Evolutionary conservation across 2,113 vertebrate genomes (phyloP).

Genomic region (Gobiocypris rarus): DNA sequence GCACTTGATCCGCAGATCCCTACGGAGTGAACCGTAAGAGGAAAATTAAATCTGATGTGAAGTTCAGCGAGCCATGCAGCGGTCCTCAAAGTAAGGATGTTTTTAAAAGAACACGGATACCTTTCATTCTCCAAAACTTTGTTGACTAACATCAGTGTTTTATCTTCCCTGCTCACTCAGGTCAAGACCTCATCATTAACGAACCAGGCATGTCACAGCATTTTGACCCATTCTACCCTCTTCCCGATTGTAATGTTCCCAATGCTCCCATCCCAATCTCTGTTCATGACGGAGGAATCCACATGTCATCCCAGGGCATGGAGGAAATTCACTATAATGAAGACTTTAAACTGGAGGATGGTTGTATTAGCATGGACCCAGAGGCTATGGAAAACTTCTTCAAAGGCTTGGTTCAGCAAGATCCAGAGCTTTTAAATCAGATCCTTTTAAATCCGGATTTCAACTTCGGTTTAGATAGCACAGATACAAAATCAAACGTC

Average conservation of each 20-base stretch:
- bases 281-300: conserved; percentile 10
- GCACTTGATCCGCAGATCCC: conserved; percentile 70
- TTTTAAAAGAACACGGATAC: not conserved
- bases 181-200: conserved; percentile 55
- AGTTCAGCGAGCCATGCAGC: conserved; percentile 65
- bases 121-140: not conserved
- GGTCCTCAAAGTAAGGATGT: conserved; percentile 63
- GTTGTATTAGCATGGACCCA: conserved; percentile 24
- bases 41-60: conserved; percentile 70
- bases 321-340: conserved; percentile 53
- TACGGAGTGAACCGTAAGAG: conserved; percentile 79
- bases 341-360: conserved; percentile 50
- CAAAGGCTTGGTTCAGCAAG: not conserved
- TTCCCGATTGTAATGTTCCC: conserved; percentile 34
- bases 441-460: not conserved
- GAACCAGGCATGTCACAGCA: conserved; percentile 52
- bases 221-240: conserved; percentile 45
- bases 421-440: conserved; percentile 34
- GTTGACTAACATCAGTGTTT: conserved; percentile 5
- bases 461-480: not conserved
- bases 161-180: conserved; percentile 7
- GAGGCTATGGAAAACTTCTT: conserved; percentile 52
- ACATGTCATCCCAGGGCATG: not conserved
- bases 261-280: conserved; percentile 19
- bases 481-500: conserved; percentile 43